These are phyloP conservation scores for Ochropleura leucogaster DNA, from an alignment of 2,888 invertebrate species.

Conservation along the genomic window DNA sequence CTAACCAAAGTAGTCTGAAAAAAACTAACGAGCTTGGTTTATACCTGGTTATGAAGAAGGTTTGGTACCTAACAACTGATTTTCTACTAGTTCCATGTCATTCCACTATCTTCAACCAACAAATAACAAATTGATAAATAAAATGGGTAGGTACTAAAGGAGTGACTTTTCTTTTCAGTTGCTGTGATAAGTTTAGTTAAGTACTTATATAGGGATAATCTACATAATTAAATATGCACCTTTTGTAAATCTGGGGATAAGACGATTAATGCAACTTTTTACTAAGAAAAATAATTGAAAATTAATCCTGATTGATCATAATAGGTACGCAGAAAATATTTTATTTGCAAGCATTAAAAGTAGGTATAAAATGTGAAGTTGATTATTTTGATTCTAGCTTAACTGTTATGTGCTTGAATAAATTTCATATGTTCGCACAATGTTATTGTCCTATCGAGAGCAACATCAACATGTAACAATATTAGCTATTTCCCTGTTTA, in stretches of 20 bases:
- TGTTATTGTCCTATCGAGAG: slow-evolving; percentile 4
- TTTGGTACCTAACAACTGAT: too few species aligned
- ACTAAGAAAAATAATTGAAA: slow-evolving; percentile 33
- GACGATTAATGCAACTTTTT: slow-evolving; percentile 34
- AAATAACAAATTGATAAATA: not conserved
- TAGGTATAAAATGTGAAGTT: not conserved
- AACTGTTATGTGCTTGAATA: slow-evolving; percentile 2
- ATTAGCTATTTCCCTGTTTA: not conserved
- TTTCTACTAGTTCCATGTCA: not conserved
- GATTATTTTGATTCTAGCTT: not conserved
- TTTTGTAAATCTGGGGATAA: slow-evolving; percentile 40
- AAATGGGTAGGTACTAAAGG: slow-evolving; percentile 1
- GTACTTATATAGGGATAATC: slow-evolving; percentile 28
- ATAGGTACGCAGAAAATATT: not conserved
- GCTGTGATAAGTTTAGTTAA: slow-evolving; percentile 7
- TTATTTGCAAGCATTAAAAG: not conserved
- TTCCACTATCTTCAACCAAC: not conserved
- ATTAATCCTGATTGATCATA: slow-evolving; percentile 36
- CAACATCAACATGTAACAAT: not conserved
- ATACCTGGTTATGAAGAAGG: too few species aligned
- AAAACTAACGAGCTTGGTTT: too few species aligned
- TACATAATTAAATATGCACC: slow-evolving; percentile 21
- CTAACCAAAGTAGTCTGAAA: too few species aligned
- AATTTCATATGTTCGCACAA: slow-evolving; percentile 22
- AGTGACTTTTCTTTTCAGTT: slow-evolving; percentile 6